A percentile compares a stretch with the other conserved stretches of the same genome.
These are phyloP conservation scores for Onychomys arenicola DNA, from an alignment of 2,797 vertebrate species.

Conservation along the genomic window DNA sequence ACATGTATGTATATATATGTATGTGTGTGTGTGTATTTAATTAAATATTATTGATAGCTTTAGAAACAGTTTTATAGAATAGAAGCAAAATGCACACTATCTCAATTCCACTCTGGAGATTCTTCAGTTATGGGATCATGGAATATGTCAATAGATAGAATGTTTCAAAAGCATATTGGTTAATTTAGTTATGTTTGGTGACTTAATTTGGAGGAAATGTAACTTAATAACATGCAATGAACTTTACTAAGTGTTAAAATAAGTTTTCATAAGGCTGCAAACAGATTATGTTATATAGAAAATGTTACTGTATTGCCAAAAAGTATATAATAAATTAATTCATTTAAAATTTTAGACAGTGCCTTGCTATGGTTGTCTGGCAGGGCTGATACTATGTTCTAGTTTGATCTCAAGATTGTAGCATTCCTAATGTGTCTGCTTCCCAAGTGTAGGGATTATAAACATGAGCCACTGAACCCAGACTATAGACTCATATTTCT, in stretches of 20 bases:
- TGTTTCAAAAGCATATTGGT: neutral
- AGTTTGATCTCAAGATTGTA: neutral
- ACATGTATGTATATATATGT: neutral
- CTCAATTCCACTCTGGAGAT: neutral
- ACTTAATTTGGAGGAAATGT: neutral
- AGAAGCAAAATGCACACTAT: neutral
- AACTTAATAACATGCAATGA: neutral
- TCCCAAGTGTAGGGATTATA: neutral
- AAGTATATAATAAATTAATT: neutral
- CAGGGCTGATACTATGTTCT: neutral
- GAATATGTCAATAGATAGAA: neutral
- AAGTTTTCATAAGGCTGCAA: neutral
- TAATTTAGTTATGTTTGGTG: neutral
- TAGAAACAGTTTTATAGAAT: accelerated
- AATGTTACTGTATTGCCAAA: neutral
- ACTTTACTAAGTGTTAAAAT: neutral
- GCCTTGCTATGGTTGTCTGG: accelerated
- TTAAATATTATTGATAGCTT: neutral
- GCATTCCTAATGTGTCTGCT: too few species aligned
- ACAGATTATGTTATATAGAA: neutral
- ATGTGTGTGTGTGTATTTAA: too few species aligned
- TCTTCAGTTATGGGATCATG: neutral
- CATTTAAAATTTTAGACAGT: neutral
- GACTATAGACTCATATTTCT: neutral
- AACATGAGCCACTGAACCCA: neutral